Conservation (phyloP, 2,113 vertebrate genomes). For the Mola mola region DNA sequence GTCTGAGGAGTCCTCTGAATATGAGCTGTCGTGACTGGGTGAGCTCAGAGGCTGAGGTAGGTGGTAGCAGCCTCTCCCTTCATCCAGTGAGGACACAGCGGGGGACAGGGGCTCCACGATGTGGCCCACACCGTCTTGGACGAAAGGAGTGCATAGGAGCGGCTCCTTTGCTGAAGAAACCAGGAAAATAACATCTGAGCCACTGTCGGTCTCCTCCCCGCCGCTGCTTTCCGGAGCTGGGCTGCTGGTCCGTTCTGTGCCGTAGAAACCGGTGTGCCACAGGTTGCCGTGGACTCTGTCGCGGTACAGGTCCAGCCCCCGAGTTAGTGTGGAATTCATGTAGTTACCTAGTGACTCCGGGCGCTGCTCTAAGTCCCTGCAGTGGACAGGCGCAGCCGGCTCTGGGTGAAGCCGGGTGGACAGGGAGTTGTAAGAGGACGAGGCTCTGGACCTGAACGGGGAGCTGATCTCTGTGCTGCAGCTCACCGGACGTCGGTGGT, state of each 20-base stretch:
- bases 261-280: slow-evolving; percentile 66
- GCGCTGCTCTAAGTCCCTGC: slow-evolving; percentile 52
- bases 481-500: slow-evolving; percentile 57
- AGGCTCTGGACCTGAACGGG: slow-evolving; percentile 50
- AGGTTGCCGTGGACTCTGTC: slow-evolving; percentile 53
- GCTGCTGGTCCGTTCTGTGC: slow-evolving; percentile 13
- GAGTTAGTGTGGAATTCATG: slow-evolving; percentile 45
- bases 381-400: slow-evolving; percentile 19
- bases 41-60: slow-evolving; percentile 67
- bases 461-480: slow-evolving; percentile 46
- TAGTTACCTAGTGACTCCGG: slow-evolving; percentile 46
- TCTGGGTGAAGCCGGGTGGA: slow-evolving; percentile 5
- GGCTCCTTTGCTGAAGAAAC: slow-evolving; percentile 70
- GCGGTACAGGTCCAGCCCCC: slow-evolving; percentile 47
- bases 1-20: slow-evolving; percentile 68
- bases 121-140: slow-evolving; percentile 57
- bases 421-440: slow-evolving; percentile 41
- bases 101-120: slow-evolving; percentile 62
- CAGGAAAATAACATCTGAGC: slow-evolving; percentile 74
- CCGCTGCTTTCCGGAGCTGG: slow-evolving; percentile 63
- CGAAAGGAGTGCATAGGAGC: slow-evolving; percentile 57
- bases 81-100: slow-evolving; percentile 48
- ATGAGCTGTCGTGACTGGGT: slow-evolving; percentile 65
- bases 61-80: slow-evolving; percentile 48
- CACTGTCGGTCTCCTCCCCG: slow-evolving; percentile 71